Conservation (phyloP, 2,888 invertebrate species). For the Apamea epomidion region DNA sequence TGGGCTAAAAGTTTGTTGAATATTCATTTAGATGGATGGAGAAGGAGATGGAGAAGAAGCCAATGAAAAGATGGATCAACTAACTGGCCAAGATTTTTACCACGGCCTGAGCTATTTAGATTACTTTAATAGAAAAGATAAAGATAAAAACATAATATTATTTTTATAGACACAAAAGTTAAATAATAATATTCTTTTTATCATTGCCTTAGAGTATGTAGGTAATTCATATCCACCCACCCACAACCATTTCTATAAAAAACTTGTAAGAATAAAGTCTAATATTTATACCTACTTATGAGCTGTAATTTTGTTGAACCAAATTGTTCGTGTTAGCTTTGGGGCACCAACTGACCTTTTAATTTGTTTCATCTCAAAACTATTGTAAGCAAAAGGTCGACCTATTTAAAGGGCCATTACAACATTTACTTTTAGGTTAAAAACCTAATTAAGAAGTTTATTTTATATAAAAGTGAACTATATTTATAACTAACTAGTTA, state of each 20-base stretch:
- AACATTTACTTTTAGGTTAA: not conserved
- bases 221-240: not conserved
- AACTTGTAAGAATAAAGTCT: not conserved
- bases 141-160: too few relatives aligned
- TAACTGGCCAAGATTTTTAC: too few relatives aligned
- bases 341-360: conserved; percentile 19
- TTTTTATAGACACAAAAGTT: not conserved
- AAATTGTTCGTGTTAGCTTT: conserved; percentile 10
- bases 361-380: conserved; percentile 17
- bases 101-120: too few relatives aligned
- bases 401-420: not conserved
- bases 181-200: too few relatives aligned
- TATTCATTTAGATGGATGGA: too few relatives aligned
- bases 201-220: not conserved
- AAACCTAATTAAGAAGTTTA: not conserved
- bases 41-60: too few relatives aligned
- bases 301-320: not conserved
- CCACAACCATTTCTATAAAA: not conserved
- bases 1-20: too few relatives aligned
- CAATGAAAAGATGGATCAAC: too few relatives aligned
- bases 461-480: too few relatives aligned
- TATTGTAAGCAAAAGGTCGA: conserved; percentile 9
- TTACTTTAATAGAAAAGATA: too few relatives aligned
- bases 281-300: not conserved
- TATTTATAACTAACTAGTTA: too few relatives aligned